Evolutionary conservation across 2,888 invertebrate genomes (phyloP).

Genomic region (Aleiodes leptofemur): DNA sequence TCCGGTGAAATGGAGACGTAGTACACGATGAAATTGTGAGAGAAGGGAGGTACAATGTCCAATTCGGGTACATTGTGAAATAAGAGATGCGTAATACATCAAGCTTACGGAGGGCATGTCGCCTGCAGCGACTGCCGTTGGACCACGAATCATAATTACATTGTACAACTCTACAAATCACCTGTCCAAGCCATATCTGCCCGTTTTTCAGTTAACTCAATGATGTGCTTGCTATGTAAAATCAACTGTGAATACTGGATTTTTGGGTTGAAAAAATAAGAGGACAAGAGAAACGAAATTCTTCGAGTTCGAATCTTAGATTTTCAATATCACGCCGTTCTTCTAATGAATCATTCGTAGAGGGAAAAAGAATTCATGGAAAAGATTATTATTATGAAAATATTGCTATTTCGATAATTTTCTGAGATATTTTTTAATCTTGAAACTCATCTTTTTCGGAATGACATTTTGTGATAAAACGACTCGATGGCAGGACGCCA

Average conservation of each 20-base stretch:
- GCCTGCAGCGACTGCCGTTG: conserved; percentile 36
- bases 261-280: neutral
- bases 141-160: conserved; percentile 55
- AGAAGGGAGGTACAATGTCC: conserved; percentile 34
- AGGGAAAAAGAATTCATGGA: no score
- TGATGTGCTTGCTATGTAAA: conserved; percentile 35
- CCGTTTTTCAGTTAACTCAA: conserved; percentile 54
- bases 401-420: no score
- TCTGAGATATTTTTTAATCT: no score
- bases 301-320: no score
- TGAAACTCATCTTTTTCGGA: no score
- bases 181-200: conserved; percentile 42
- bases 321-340: no score
- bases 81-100: conserved; percentile 47
- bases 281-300: no score
- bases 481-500: no score
- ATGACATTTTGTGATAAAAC: no score
- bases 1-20: neutral
- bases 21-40: conserved; percentile 22
- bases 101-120: conserved; percentile 44
- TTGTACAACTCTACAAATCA: conserved; percentile 55
- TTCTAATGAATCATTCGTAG: no score
- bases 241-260: neutral
- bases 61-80: conserved; percentile 48
- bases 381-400: no score